Base-by-base conservation (phyloP, 2,113 vertebrate genomes). In the Tachysurus vachellii region DNA sequence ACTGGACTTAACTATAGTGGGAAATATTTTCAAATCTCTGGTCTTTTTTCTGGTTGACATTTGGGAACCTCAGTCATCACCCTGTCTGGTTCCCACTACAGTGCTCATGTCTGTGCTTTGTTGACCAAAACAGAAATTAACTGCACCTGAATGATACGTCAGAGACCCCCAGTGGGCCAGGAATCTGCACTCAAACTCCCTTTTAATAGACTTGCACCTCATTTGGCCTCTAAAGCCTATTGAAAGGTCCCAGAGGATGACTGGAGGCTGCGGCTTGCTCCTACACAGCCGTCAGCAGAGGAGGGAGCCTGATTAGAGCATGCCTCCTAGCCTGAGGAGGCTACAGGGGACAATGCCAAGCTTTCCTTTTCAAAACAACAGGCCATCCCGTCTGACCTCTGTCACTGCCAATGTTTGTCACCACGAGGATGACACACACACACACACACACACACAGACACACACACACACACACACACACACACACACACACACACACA, bases 201-300 rank as follows among this genome's bases (percentile, higher is more conserved):
- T 96, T 95, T 94, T 95, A 96, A 96, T 96, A 96, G 96, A 96
- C 95, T 96, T 96, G 94, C 91, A 96, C 95, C 92, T 96, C 94
- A 96, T 96, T 97, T 97, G 95, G 94, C 94, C 95, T 95, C 93
- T 95, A 95, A 96, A 96, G 91, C 93, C 92, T 89, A 92, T 92
- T 96, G 96, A 96, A 94, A 94, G 93, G 91, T 94, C 95, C 95
- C 94, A 89, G 88, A 94, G 95, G 96, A 93, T 89, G 91, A 91
- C 61, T 91, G 61, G 90, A 92, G 91, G 70, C 53, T 89, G 80
- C 85, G 90, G 89, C 89, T 82, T 91, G 47, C 87, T 91, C 50
- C 89, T 86, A 70, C 91, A 90, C 87, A 91, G 91, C 90, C 89
- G 76, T 82, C 87, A 76, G 88, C 88, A 92, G 88, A 91, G 91